Evolutionary conservation across 2,888 invertebrate genomes (phyloP).

Genomic region (Zhuqinia jingwanae): DNA sequence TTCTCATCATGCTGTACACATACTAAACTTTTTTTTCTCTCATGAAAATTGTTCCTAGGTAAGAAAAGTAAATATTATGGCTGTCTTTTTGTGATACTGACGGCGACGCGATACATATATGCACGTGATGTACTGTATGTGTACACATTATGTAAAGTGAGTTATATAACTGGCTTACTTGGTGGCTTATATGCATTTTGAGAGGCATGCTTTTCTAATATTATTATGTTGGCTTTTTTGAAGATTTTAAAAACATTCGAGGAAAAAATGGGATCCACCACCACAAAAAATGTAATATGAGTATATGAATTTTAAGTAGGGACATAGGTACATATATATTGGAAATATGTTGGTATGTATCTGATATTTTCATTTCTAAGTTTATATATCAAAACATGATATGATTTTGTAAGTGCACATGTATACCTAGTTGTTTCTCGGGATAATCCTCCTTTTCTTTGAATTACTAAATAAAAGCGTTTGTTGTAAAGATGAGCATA

Average conservation of each 20-base stretch:
- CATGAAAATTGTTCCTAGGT: neutral
- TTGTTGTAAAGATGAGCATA: slow-evolving; percentile 14
- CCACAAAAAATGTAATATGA: too few relatives aligned
- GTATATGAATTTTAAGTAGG: too few relatives aligned
- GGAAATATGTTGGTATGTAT: too few relatives aligned
- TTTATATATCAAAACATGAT: too few relatives aligned
- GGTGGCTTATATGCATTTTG: neutral
- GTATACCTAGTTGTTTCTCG: too few relatives aligned
- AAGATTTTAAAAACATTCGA: slow-evolving; percentile 45
- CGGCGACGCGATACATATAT: too few relatives aligned
- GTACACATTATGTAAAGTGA: neutral
- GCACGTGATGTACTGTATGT: neutral
- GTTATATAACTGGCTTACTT: neutral
- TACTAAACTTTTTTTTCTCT: neutral
- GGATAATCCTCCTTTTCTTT: too few relatives aligned
- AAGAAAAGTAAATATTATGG: neutral
- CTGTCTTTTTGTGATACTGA: neutral
- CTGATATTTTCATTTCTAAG: too few relatives aligned
- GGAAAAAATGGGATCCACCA: neutral
- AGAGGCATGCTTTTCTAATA: neutral
- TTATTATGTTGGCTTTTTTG: slow-evolving; percentile 12
- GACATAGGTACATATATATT: too few relatives aligned
- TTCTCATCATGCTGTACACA: neutral
- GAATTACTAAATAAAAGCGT: neutral
- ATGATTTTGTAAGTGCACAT: too few relatives aligned